Percentiles rank a stretch among this genome's conserved stretches.
Conservation (phyloP, 1,140 invertebrate species). For the Oncopeltus fasciatus region DNA sequence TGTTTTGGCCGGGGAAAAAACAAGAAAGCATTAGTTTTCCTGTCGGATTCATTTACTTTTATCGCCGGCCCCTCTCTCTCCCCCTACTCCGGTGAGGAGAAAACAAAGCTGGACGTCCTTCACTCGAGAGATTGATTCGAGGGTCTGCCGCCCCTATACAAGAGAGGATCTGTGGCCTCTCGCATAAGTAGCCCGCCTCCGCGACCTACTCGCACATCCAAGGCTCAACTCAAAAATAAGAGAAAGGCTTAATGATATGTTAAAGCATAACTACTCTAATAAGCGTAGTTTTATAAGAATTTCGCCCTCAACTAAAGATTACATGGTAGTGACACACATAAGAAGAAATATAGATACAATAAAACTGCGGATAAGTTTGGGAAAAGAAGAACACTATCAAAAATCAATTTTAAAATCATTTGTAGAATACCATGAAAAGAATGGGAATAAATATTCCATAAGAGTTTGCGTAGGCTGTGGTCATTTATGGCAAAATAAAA, state of each 20-base stretch:
- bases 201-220: no score
- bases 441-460: neutral
- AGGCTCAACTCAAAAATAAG: no score
- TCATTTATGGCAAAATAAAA: neutral
- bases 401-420: neutral
- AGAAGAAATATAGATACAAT: neutral
- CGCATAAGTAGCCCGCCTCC: no score
- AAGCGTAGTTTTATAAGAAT: neutral
- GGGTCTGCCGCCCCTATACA: no score
- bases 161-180: no score
- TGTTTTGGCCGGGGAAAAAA: no score
- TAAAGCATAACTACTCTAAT: neutral
- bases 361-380: neutral
- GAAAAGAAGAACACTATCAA: neutral
- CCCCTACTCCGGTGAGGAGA: no score
- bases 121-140: no score
- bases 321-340: neutral
- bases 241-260: neutral
- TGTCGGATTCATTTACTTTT: no score
- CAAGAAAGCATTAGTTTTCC: no score
- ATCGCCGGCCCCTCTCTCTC: no score
- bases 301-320: neutral
- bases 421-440: neutral
- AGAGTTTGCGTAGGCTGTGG: neutral
- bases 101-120: no score